phyloP scores from a whole-genome alignment of 2,797 vertebrate species.

The Dallia pectoralis region DNA sequence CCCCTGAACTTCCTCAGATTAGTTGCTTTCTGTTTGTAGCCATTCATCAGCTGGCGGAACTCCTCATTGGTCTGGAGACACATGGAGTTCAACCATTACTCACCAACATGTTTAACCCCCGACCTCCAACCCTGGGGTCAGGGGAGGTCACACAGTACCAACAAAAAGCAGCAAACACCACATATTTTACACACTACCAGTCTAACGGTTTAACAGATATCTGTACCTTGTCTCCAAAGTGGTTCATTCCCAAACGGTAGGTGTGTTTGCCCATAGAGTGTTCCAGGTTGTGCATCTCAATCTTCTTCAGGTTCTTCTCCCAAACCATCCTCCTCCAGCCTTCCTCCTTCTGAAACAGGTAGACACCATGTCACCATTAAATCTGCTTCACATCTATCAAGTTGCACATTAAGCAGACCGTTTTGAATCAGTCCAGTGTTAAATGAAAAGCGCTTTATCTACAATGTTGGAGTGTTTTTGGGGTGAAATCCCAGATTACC shows the following conservation, averaged over 20 bases:
- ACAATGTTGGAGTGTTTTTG: too few relatives aligned
- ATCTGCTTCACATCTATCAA: neutral
- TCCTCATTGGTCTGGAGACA: constrained; percentile 74
- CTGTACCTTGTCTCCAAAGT: constrained; percentile 96
- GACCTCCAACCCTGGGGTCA: too few relatives aligned
- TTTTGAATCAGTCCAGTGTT: too few relatives aligned
- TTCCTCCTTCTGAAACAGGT: constrained; percentile 73
- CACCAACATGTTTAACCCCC: too few relatives aligned
- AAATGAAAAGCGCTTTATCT: too few relatives aligned
- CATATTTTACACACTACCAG: too few relatives aligned
- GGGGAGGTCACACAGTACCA: too few relatives aligned
- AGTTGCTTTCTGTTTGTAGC: constrained; percentile 58
- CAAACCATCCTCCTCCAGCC: constrained; percentile 79
- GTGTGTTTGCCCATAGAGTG: constrained; percentile 84
- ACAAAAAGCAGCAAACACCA: too few relatives aligned
- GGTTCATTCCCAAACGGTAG: constrained; percentile 89
- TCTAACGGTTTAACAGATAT: too few relatives aligned
- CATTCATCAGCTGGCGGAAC: constrained; percentile 80
- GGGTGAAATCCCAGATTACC: too few relatives aligned
- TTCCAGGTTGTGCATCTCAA: constrained; percentile 90
- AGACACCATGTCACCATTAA: neutral
- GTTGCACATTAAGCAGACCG: too few relatives aligned
- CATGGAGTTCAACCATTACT: too few relatives aligned
- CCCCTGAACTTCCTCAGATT: constrained; percentile 56
- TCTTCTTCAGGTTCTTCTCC: constrained; percentile 90